Evolutionary conservation across 1,140 invertebrate genomes (phyloP).

Genomic region (Hylaeus volcanicus): DNA sequence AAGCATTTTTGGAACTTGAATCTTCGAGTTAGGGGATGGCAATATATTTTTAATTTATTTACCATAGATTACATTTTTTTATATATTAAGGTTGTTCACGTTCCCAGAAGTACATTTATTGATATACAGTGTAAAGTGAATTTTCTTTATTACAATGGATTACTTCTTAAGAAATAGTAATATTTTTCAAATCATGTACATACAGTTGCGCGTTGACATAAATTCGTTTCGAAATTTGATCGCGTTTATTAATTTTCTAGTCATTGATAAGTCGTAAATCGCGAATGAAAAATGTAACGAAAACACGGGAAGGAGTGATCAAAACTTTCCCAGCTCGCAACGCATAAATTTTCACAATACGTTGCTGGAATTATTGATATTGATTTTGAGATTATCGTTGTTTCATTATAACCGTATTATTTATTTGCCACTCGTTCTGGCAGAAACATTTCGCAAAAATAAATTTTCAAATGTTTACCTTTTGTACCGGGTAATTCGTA

Average conservation of each 20-base stretch:
- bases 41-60: too few species aligned
- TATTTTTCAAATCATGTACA: too few species aligned
- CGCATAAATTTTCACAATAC: not conserved
- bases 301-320: not conserved
- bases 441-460: not conserved
- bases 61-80: too few species aligned
- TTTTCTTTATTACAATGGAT: too few species aligned
- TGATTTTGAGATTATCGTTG: not conserved
- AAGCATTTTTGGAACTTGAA: too few species aligned
- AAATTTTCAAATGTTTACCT: not conserved
- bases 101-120: too few species aligned
- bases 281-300: not conserved
- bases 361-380: not conserved
- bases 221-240: not conserved
- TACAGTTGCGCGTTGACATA: too few species aligned
- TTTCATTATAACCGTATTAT: not conserved
- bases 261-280: not conserved
- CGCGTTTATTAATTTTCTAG: slow-evolving; percentile 2
- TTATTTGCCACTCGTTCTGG: not conserved
- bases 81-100: too few species aligned
- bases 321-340: not conserved
- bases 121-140: too few species aligned
- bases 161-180: too few species aligned
- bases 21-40: too few species aligned
- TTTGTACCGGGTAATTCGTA: not conserved